These are phyloP conservation scores for Acropora yongei DNA, from an alignment of 64 coral and sea anemone genomes.

Conservation along the genomic window DNA sequence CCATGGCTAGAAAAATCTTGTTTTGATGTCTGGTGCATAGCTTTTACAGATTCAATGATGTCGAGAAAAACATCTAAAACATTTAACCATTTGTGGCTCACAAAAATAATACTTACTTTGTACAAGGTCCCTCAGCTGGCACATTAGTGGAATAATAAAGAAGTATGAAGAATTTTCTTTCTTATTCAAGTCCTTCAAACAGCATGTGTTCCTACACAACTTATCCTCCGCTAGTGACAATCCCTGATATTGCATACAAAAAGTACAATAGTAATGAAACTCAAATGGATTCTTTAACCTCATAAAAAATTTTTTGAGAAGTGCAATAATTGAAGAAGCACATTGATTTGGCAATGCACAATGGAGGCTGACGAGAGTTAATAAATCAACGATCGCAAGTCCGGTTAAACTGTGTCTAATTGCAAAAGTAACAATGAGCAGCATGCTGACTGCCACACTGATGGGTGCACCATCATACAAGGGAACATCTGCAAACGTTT, in stretches of 20 bases:
- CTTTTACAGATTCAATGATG: not conserved
- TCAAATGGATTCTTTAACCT: slow-evolving; percentile 63
- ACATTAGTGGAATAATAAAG: slow-evolving; percentile 65
- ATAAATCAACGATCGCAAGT: slow-evolving; percentile 55
- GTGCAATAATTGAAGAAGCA: slow-evolving; percentile 48
- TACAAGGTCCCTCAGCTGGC: slow-evolving; percentile 56
- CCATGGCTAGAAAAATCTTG: no score
- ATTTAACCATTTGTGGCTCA: not conserved
- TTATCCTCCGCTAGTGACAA: slow-evolving; percentile 29
- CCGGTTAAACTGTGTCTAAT: slow-evolving; percentile 63
- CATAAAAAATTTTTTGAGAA: slow-evolving; percentile 63
- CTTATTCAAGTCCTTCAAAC: slow-evolving; percentile 52
- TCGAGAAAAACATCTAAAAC: not conserved
- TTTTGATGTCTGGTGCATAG: not conserved
- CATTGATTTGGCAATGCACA: slow-evolving; percentile 65
- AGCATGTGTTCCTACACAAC: slow-evolving; percentile 58
- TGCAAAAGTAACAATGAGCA: slow-evolving; percentile 45
- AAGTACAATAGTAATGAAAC: slow-evolving; percentile 74
- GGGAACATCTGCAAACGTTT: slow-evolving; percentile 6
- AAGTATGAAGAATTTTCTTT: slow-evolving; percentile 72
- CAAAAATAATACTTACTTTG: slow-evolving; percentile 51
- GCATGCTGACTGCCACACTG: slow-evolving; percentile 69
- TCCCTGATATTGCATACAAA: slow-evolving; percentile 76
- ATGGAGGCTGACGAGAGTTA: slow-evolving; percentile 51
- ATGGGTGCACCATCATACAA: slow-evolving; percentile 60